phyloP scores from a whole-genome alignment of 2,888 invertebrate genomes.

The Melieria crassipennis region DNA sequence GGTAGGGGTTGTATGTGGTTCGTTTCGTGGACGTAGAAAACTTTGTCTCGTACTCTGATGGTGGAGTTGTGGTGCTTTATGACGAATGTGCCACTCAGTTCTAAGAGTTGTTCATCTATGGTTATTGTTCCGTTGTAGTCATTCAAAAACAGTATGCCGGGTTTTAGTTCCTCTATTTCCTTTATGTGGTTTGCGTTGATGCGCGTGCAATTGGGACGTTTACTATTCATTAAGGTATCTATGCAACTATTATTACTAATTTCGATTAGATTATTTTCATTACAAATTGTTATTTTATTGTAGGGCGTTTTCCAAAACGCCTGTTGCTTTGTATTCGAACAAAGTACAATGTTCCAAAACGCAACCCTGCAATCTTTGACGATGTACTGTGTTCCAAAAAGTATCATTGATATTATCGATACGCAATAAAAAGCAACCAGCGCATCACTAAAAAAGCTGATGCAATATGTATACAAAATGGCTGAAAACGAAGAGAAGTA shows the following conservation, averaged over 20 bases:
- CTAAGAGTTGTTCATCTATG: not conserved
- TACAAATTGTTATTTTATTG: no score
- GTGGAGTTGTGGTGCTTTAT: constrained; percentile 2
- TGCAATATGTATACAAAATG: no score
- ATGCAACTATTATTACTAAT: constrained; percentile 18
- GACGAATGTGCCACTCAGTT: constrained; percentile 1
- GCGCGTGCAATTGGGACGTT: constrained; percentile 4
- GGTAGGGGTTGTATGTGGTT: constrained; percentile 3
- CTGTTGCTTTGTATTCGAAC: no score
- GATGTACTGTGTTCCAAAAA: no score
- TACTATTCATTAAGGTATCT: constrained; percentile 15
- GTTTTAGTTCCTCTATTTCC: constrained; percentile 14
- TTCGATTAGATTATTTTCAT: constrained; percentile 7
- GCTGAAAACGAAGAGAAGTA: no score
- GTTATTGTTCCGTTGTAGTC: constrained; percentile 8
- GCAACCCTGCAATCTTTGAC: no score
- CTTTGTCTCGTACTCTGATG: constrained; percentile 4
- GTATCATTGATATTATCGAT: no score
- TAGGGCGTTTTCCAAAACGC: no score
- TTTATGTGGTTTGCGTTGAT: constrained; percentile 24
- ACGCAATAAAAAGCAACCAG: no score
- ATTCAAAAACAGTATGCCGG: constrained; percentile 19
- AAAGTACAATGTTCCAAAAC: no score
- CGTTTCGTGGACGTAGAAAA: constrained; percentile 3
- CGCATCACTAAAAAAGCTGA: no score